phyloP scores from a whole-genome alignment of 2,113 vertebrate genomes.

The Platichthys stellatus region DNA sequence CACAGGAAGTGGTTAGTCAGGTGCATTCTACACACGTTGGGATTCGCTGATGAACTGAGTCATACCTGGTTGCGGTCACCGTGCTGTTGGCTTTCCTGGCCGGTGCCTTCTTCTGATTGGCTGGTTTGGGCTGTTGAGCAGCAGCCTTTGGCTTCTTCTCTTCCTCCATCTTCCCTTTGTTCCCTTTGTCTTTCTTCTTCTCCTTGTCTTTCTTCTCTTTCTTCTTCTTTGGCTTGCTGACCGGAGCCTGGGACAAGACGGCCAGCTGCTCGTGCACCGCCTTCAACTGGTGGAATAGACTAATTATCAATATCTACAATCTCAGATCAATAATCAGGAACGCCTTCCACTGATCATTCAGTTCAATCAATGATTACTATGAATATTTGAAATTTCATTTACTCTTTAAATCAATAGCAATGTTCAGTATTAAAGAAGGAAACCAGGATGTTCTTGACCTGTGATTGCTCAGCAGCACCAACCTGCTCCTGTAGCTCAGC shows the following conservation, averaged over 20 bases:
- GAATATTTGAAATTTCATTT: neutral
- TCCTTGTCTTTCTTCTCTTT: conserved; percentile 97
- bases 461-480: conserved; percentile 80
- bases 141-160: conserved; percentile 89
- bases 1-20: neutral
- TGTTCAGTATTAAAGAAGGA: conserved; percentile 51
- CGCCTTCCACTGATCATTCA: conserved; percentile 4
- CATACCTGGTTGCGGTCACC: conserved; percentile 78
- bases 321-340: neutral
- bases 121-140: conserved; percentile 84
- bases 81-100: conserved; percentile 93
- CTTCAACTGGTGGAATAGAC: conserved; percentile 87
- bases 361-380: neutral
- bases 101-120: conserved; percentile 90
- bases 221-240: conserved; percentile 99
- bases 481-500: conserved; percentile 99
- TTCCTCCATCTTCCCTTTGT: conserved; percentile 89
- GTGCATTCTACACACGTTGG: neutral
- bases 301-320: conserved; percentile 53
- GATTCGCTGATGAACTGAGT: accelerated
- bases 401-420: neutral
- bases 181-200: conserved; percentile 85
- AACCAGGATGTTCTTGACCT: conserved; percentile 74
- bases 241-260: conserved; percentile 95
- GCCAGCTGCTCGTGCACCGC: conserved; percentile 98